A percentile compares a stretch with the other conserved stretches of the same genome.
Evolutionary conservation across 2,113 vertebrate species (phyloP).

Genomic region (Thermophis baileyi): DNA sequence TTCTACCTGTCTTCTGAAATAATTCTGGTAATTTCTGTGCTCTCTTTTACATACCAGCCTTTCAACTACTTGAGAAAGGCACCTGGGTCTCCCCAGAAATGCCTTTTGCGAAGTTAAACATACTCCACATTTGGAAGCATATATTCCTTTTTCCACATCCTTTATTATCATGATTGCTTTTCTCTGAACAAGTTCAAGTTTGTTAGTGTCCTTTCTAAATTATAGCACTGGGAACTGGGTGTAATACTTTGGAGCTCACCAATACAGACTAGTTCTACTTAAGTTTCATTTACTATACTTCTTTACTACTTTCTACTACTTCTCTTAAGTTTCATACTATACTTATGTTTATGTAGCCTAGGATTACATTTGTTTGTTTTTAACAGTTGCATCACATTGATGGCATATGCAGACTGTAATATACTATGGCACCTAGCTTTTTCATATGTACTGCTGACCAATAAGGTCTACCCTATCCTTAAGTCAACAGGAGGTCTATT

Average conservation of each 20-base stretch:
- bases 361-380: not conserved
- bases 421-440: not conserved
- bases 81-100: not conserved
- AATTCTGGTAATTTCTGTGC: not conserved
- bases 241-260: not conserved
- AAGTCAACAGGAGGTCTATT: not conserved
- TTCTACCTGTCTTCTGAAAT: not conserved
- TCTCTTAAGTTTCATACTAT: not conserved
- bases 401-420: not conserved
- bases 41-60: not conserved
- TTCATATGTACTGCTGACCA: not conserved
- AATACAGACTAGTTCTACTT: not conserved
- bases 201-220: not conserved
- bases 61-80: not conserved
- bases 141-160: not conserved
- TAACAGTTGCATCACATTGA: not conserved
- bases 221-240: not conserved
- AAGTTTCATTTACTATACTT: too few species aligned
- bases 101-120: not conserved
- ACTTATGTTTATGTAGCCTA: not conserved
- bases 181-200: not conserved
- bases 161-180: not conserved
- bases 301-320: too few species aligned
- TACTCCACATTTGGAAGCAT: not conserved
- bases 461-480: not conserved